phyloP scores from a whole-genome alignment of 1,140 invertebrate genomes.

The Drosophila bipectinata region DNA sequence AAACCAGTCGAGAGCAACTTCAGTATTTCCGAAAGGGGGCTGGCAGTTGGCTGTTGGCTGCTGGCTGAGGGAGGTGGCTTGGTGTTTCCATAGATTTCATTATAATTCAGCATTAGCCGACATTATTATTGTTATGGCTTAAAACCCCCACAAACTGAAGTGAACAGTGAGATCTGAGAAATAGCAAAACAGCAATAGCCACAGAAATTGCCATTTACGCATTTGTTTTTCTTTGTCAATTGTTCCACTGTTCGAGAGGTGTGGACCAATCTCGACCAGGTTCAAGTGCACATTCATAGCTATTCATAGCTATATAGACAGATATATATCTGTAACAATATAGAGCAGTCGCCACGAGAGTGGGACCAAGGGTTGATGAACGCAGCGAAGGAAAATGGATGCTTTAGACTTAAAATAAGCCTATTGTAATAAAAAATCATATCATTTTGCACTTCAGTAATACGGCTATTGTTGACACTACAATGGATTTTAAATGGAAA shows the following conservation, averaged over 20 bases:
- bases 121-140: slow-evolving; percentile 65
- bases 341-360: slow-evolving; percentile 26
- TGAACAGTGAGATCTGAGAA: slow-evolving; percentile 22
- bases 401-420: slow-evolving; percentile 1
- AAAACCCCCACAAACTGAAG: slow-evolving; percentile 38
- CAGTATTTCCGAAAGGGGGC: slow-evolving; percentile 60
- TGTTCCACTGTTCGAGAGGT: slow-evolving; percentile 53
- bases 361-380: slow-evolving; percentile 24
- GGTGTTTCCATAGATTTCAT: slow-evolving; percentile 42
- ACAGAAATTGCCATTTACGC: slow-evolving; percentile 68
- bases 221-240: slow-evolving; percentile 81
- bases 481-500: neutral
- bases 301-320: slow-evolving; percentile 3
- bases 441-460: slow-evolving; percentile 2
- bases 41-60: neutral
- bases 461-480: neutral
- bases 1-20: slow-evolving; percentile 80
- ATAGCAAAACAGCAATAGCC: slow-evolving; percentile 14
- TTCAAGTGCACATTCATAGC: slow-evolving; percentile 72
- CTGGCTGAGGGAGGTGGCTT: slow-evolving; percentile 19
- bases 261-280: slow-evolving; percentile 58
- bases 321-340: slow-evolving; percentile 34
- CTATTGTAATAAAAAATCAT: neutral
- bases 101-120: slow-evolving; percentile 64
- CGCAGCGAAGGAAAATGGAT: slow-evolving; percentile 12